phyloP scores from a whole-genome alignment of 2,797 vertebrate species.

The Euphonia xanthogaster region DNA sequence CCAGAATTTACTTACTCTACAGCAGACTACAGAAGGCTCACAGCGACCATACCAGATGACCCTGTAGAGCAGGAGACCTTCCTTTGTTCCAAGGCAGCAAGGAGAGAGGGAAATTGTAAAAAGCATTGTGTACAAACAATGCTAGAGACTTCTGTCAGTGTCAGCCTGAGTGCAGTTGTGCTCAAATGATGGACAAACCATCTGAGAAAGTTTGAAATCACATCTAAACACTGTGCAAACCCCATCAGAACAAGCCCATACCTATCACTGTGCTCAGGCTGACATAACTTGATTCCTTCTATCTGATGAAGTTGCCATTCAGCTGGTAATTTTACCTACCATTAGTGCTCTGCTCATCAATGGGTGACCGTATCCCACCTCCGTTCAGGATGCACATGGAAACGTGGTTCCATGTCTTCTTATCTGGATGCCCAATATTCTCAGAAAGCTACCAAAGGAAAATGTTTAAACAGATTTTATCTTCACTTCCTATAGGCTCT shows the following conservation, averaged over 20 bases:
- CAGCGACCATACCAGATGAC: accelerated
- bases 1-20: background rate
- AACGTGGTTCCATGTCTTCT: slow-evolving; percentile 87
- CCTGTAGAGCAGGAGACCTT: background rate
- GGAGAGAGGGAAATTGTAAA: background rate
- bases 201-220: background rate
- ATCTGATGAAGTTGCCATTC: background rate
- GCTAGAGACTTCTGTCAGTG: background rate
- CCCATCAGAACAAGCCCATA: background rate
- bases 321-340: slow-evolving; percentile 68
- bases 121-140: background rate
- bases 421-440: slow-evolving; percentile 76
- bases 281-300: background rate
- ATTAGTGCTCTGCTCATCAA: slow-evolving; percentile 82
- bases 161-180: background rate
- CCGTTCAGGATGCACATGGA: slow-evolving; percentile 87
- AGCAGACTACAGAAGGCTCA: background rate
- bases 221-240: background rate
- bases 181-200: background rate
- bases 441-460: slow-evolving; percentile 80
- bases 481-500: background rate
- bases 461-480: background rate
- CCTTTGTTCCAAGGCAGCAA: background rate
- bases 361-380: slow-evolving; percentile 83
- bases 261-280: background rate